Conservation (phyloP, 2,113 vertebrate genomes). For the Dasyprocta punctata region DNA sequence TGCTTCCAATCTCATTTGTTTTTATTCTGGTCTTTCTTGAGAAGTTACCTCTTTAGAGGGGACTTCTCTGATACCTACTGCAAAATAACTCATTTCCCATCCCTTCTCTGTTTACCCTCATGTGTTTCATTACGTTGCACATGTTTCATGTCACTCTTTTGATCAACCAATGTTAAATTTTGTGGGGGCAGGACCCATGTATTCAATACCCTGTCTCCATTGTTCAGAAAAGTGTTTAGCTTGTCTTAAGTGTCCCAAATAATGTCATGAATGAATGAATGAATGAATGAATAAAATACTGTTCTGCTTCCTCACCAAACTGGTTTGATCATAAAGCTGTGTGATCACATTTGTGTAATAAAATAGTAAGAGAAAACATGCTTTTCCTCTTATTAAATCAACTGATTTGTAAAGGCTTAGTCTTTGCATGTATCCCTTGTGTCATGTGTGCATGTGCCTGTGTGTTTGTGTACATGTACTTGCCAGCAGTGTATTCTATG, state of each 20-base stretch:
- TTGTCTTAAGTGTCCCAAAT: neutral
- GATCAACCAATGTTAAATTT: neutral
- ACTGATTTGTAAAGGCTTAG: neutral
- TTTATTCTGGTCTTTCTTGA: slow-evolving; percentile 19
- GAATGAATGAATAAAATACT: neutral
- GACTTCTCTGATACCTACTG: neutral
- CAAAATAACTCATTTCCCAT: neutral
- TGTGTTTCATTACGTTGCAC: neutral
- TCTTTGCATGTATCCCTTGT: neutral
- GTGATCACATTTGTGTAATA: neutral
- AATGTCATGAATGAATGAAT: neutral
- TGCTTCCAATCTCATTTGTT: slow-evolving; percentile 44
- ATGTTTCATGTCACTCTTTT: neutral
- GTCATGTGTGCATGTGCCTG: neutral
- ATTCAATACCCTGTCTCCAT: neutral
- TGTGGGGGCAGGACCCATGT: neutral
- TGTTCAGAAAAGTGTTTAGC: neutral
- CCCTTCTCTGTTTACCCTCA: neutral
- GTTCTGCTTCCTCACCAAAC: neutral
- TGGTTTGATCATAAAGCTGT: slow-evolving; percentile 71
- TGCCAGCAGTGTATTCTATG: neutral
- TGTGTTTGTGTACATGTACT: neutral
- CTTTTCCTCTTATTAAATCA: neutral
- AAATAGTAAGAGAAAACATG: neutral
- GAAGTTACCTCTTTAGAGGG: neutral